Evolutionary conservation across 2,888 invertebrate species (phyloP), one percentile per base, ranked within the genome.

Genomic region (Pterostichus niger): DNA sequence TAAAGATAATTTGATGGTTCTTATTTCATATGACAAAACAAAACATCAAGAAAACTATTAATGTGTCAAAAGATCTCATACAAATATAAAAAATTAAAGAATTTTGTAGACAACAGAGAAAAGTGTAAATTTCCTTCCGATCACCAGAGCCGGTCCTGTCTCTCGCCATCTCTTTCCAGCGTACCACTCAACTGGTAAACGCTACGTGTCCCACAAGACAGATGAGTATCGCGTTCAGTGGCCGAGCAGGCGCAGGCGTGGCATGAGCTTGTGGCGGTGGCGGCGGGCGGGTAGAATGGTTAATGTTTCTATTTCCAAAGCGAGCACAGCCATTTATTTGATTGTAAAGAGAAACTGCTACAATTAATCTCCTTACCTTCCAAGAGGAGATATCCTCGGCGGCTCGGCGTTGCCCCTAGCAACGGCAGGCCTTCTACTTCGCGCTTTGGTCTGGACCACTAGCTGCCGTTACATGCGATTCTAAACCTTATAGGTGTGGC

Each of bases 291-390:
- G 84, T 84, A 85, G 87, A 86, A 89, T 89, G 88, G 88, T 90
- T 89, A 90, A 90, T 90, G 89, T 90, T 89, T 90, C 89, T 89
- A 89, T 90, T 89, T 89, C 89, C 88, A 88, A 88, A 88, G 88
- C 88, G 88, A 88, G 88, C 88, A 88, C 88, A 87, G 88, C 88
- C 88, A 89, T 89, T 89, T 89, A 89, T 89, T 88, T 88, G 89
- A 89, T 90, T 89, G 89, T 88, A 88, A 89, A 89, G 89, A 89
- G 89, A 89, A 89, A 89, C 89, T 89, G 88, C 88, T 88, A 88
- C 89, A 89, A 90, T 90, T 90, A 90, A 90, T 90, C 89, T 89
- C 89, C 88, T 89, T 89, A 89, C 89, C 89, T 89, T 82, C 77
- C 88, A 88, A 89, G 89, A 89, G 89, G 87, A 89, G 88, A 89